phyloP scores from a whole-genome alignment of 2,113 vertebrate genomes.

The Cyphomyrus plagiostoma region DNA sequence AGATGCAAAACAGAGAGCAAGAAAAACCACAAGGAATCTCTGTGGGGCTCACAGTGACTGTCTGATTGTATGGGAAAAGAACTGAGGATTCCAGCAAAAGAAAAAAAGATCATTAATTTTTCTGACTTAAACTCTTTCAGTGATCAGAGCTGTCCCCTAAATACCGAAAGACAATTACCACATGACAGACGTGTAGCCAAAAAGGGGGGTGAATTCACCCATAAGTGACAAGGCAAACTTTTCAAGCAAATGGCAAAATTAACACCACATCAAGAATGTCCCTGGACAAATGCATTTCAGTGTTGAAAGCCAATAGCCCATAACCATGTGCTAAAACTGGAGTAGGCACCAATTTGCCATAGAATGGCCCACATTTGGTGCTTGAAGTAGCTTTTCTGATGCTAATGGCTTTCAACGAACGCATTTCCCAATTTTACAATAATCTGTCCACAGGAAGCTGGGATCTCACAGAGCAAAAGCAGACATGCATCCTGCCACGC shows the following conservation, averaged over 20 bases:
- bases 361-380: not conserved
- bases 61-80: not conserved
- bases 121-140: not conserved
- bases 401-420: not conserved
- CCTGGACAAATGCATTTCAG: not conserved
- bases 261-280: not conserved
- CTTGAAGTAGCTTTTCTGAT: not conserved
- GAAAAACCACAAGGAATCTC: not conserved
- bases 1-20: not conserved
- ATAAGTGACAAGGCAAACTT: not conserved
- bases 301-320: not conserved
- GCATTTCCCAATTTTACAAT: constrained; percentile 7
- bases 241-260: not conserved
- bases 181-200: no score
- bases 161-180: not conserved
- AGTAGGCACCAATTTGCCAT: not conserved
- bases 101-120: not conserved
- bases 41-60: not conserved
- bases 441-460: not conserved
- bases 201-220: not conserved
- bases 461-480: not conserved
- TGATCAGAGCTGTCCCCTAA: not conserved
- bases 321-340: not conserved
- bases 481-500: not conserved
- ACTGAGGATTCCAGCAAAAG: not conserved